A percentile compares a stretch with the other conserved stretches of the same genome.
phyloP scores from a whole-genome alignment of 2,888 invertebrate species.

The Apodemia hepburni region DNA sequence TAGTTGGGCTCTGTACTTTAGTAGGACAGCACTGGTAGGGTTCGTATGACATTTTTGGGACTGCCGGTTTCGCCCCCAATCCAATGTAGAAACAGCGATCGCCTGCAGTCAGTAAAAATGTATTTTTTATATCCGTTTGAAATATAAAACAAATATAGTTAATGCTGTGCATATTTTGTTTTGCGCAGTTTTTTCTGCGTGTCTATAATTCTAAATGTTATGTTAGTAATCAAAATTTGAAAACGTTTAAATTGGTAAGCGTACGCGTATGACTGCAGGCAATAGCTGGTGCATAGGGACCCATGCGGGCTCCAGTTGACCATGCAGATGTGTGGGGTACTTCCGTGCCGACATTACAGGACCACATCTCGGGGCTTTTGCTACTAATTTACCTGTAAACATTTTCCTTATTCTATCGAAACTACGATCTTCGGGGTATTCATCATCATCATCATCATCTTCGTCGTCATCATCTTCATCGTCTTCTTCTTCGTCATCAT shows the following conservation, averaged over 20 bases:
- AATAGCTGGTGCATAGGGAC: constrained; percentile 75
- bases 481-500: constrained; percentile 44
- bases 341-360: constrained; percentile 61
- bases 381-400: constrained; percentile 75
- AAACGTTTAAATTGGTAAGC: constrained; percentile 75
- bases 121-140: constrained; percentile 81
- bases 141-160: constrained; percentile 66
- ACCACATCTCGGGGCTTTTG: constrained; percentile 56
- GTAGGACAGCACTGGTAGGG: constrained; percentile 96
- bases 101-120: constrained; percentile 96
- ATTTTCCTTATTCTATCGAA: constrained; percentile 74
- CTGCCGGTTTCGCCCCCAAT: constrained; percentile 91
- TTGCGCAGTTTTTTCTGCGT: constrained; percentile 61
- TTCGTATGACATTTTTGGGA: constrained; percentile 89
- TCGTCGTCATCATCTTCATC: constrained; percentile 73
- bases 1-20: constrained; percentile 88
- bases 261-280: constrained; percentile 83
- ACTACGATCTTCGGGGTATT: constrained; percentile 72
- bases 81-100: constrained; percentile 98
- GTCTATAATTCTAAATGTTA: constrained; percentile 68
- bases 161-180: constrained; percentile 66
- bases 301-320: constrained; percentile 71
- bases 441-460: constrained; percentile 60
- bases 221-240: constrained; percentile 74
- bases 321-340: constrained; percentile 72